Base-by-base conservation (phyloP, 2,888 invertebrate species). In the Hedya salicella region DNA sequence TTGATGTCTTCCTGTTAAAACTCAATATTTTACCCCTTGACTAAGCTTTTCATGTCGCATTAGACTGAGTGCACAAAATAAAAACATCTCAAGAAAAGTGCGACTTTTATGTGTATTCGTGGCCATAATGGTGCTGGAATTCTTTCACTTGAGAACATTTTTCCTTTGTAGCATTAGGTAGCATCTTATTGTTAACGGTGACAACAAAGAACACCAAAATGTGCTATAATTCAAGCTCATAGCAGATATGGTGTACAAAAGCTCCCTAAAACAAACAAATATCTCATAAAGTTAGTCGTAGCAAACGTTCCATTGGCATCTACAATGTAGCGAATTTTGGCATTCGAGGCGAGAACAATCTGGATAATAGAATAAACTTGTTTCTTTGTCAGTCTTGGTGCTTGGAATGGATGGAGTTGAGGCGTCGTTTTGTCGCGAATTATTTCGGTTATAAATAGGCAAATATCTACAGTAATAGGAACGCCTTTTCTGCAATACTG, bases 291-390 rank as follows among this genome's bases (percentile, higher is more conserved):
- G 85, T 90, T 86, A 85, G 83, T 86, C 88, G 87, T 83, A 79
- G 81, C 83, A 83, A 84, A 84, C 80, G 84, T 83, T 79, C 71
- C 78, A 77, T 74, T 83, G 83, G 81, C 83, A 78, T 85, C 76
- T 81, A 85, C 83, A 83, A 80, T 81, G 82, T 86, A 83, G 78
- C 78, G 80, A 76, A 81, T 88, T 89, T 88, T 89, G 91, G 89
- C 90, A 87, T 82, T 78, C 77, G 74, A 86, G 88, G 88, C 89
- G 89, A 87, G 89, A 89, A 90, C 88, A 88, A 89, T 90, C 88
- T 85, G 80, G 81, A 75, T 88, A 89, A 90, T 89, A 89, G 88
- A 88, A 89, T 89, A 78, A 81, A 83, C 78, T 86, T 78, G 79
- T 83, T 85, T 83, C 82, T 83, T 83, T 78, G 75, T 75, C 54